phyloP scores from a whole-genome alignment of 2,797 vertebrate species.

The Periparus ater region DNA sequence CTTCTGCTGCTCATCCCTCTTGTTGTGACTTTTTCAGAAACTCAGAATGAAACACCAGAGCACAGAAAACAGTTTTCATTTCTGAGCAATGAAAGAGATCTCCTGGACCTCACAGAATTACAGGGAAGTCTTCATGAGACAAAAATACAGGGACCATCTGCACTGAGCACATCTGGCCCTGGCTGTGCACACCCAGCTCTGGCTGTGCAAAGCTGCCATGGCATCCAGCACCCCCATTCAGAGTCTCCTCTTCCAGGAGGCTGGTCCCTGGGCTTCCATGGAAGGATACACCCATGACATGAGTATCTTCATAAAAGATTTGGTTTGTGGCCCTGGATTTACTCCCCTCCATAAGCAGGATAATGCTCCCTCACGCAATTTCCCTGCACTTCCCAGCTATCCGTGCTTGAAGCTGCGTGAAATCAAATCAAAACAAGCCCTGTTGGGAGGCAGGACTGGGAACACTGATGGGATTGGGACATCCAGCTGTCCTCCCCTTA shows the following conservation, averaged over 20 bases:
- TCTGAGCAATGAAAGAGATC: background rate
- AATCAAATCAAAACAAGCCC: background rate
- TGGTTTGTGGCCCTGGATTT: background rate
- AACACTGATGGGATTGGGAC: background rate
- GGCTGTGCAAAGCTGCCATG: background rate
- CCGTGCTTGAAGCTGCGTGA: background rate
- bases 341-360: background rate
- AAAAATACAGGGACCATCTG: background rate
- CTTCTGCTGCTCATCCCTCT: background rate
- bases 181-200: too few species aligned
- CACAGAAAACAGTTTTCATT: background rate
- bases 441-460: background rate
- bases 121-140: background rate
- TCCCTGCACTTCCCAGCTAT: background rate
- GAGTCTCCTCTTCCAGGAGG: background rate
- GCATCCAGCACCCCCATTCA: background rate
- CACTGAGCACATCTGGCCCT: background rate
- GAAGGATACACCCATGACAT: background rate
- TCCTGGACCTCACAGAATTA: background rate
- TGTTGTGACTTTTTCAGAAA: background rate
- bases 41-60: background rate
- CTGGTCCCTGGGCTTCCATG: background rate
- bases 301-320: background rate
- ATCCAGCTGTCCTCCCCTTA: background rate
- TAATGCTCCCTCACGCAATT: background rate